Base-by-base conservation (phyloP, 2,888 invertebrate genomes). In the Julus scanicus region DNA sequence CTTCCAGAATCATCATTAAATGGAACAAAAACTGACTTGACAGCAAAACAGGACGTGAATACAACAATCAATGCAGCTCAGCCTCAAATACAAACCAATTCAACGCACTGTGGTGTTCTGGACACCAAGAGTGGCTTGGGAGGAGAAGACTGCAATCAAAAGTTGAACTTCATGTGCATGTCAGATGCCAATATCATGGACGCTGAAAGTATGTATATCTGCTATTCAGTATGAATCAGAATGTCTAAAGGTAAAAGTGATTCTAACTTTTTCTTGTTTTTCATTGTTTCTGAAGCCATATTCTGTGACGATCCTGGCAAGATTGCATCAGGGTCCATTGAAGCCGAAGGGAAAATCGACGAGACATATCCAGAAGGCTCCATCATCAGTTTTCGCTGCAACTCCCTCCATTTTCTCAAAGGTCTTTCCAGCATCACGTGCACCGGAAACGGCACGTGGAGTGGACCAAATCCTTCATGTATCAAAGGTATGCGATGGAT, bases 301-400 rank as follows among this genome's bases (percentile, higher is more conserved):
- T 85, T 20, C 49, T 88, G 88, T 40, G 88, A 85, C 39, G 88
- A 88, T n/a, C 88, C 88, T n/a, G 53, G 39, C 17, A 37, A 49
- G 39, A 86, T 88, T 20, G 17, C 39, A 40, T 37, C 48, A 40
- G 86, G 88, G 15, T n/a, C 83, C 20, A 3, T 63, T 6, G 57
- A 85, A 11, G 29, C 29, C 11, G 83, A 57, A 11, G 86, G 53
- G 6, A 53, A 57, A 13, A 17, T 86, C 17, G 86, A 86, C 39
- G 88, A 71, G 37, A 57, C 86, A n/a, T 86, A 57, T 63, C 44
- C 53, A 11, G 44, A 87, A 39, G 86, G 80, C 9, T 20, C 86
- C 29, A 88, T 80, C 20, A 20, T 87, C 80, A 71, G n/a, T 17
- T 88, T 37, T 40, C n/a, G 39, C 9, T 88, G 88, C n/a, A 44